phyloP scores from a whole-genome alignment of 2,888 invertebrate species.

The Sclerodermus sp. region DNA sequence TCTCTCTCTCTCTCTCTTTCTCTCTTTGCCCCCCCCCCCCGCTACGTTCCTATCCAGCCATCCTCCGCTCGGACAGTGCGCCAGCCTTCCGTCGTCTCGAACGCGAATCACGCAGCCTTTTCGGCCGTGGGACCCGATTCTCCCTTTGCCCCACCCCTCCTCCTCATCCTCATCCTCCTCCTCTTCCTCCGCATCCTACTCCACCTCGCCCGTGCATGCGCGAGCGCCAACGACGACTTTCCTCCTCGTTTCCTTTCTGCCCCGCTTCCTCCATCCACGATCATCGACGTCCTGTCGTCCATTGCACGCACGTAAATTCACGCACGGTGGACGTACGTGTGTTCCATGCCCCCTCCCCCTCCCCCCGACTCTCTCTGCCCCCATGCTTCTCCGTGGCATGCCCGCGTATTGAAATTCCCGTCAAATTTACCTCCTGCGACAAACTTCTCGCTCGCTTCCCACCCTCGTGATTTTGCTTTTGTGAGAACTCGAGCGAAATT shows the following conservation, averaged over 20 bases:
- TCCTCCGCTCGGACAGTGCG: too few species aligned
- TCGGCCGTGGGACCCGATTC: slow-evolving; percentile 45
- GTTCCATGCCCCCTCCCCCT: too few species aligned
- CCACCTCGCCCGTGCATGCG: too few species aligned
- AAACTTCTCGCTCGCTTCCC: too few species aligned
- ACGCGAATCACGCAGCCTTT: slow-evolving; percentile 47
- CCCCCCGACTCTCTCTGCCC: too few species aligned
- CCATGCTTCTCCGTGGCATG: too few species aligned
- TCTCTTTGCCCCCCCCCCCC: neutral
- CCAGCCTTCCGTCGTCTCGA: slow-evolving; percentile 30
- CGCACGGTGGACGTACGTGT: slow-evolving; percentile 2
- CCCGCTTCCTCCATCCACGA: slow-evolving; percentile 8
- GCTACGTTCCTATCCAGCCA: too few species aligned
- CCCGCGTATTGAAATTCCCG: too few species aligned
- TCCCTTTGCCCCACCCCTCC: slow-evolving; percentile 30
- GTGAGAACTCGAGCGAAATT: too few species aligned
- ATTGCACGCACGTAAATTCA: slow-evolving; percentile 9
- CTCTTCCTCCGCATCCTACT: slow-evolving; percentile 13
- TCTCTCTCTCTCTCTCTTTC: slow-evolving; percentile 3
- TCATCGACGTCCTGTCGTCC: slow-evolving; percentile 1
- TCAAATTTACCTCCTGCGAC: too few species aligned
- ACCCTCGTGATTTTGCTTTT: too few species aligned
- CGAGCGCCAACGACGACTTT: neutral
- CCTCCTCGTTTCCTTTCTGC: slow-evolving; percentile 6
- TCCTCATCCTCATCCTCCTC: slow-evolving; percentile 13